Percentiles rank a stretch among this genome's conserved stretches.
These are phyloP conservation scores for Metellina segmentata DNA, from an alignment of 2,888 invertebrate genomes.

Conservation along the genomic window DNA sequence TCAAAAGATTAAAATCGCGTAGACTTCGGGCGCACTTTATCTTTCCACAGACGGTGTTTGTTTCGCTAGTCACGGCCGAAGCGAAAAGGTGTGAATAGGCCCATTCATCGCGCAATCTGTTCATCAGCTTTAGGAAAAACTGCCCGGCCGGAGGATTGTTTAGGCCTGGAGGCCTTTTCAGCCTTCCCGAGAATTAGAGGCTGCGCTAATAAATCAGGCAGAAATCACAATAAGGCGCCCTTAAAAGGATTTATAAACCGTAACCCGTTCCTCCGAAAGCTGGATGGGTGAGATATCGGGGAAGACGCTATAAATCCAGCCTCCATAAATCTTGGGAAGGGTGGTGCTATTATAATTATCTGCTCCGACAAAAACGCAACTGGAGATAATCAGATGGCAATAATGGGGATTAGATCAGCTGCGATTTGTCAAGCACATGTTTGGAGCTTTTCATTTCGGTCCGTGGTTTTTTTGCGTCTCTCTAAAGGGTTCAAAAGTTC, in stretches of 20 bases:
- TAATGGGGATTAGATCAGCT: constrained; percentile 34
- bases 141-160: constrained; percentile 30
- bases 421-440: neutral
- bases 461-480: too few relatives aligned
- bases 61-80: constrained; percentile 72
- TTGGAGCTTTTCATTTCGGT: neutral
- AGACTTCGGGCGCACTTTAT: constrained; percentile 70
- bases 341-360: constrained; percentile 24
- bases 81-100: constrained; percentile 71
- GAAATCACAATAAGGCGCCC: constrained; percentile 15
- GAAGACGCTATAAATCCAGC: constrained; percentile 23
- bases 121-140: constrained; percentile 38
- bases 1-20: constrained; percentile 72
- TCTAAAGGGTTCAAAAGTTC: neutral
- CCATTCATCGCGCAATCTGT: constrained; percentile 67
- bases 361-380: constrained; percentile 8
- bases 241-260: constrained; percentile 29
- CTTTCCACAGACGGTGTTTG: constrained; percentile 62
- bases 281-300: neutral
- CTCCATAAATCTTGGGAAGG: constrained; percentile 41
- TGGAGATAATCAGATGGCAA: constrained; percentile 26
- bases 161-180: constrained; percentile 3
- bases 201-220: constrained; percentile 58
- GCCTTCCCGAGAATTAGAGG: constrained; percentile 38
- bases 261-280: constrained; percentile 17